phyloP scores from a whole-genome alignment of 2,888 invertebrate genomes.

The Luperina testacea region DNA sequence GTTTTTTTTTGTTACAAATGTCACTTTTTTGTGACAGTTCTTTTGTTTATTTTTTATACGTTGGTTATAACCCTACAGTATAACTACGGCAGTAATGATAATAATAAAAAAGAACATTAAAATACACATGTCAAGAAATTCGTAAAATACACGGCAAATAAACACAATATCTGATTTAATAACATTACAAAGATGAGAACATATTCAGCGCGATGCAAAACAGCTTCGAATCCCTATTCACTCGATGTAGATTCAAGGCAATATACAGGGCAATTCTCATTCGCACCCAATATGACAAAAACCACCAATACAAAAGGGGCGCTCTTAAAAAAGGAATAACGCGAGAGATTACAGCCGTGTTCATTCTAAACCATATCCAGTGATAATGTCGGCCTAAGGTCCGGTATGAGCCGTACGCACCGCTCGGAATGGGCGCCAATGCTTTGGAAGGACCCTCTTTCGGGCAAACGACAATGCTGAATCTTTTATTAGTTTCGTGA shows the following conservation, averaged over 20 bases:
- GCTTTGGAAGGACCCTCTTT: conserved; percentile 83
- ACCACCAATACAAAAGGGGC: conserved; percentile 61
- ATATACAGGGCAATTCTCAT: conserved; percentile 58
- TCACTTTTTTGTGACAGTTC: background rate
- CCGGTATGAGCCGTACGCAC: conserved; percentile 76
- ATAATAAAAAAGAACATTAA: conserved; percentile 40
- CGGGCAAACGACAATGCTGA: conserved; percentile 87
- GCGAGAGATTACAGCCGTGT: conserved; percentile 73
- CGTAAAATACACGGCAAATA: conserved; percentile 23
- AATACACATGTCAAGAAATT: conserved; percentile 12
- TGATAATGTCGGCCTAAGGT: conserved; percentile 80
- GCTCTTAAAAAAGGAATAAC: conserved; percentile 67
- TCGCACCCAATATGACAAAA: conserved; percentile 65
- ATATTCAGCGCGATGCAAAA: conserved; percentile 51
- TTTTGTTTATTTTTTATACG: background rate
- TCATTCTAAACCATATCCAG: conserved; percentile 80
- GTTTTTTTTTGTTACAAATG: background rate
- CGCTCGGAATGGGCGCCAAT: conserved; percentile 77
- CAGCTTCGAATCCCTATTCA: conserved; percentile 52
- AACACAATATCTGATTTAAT: conserved; percentile 51
- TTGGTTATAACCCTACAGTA: background rate
- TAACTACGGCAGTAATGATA: conserved; percentile 15
- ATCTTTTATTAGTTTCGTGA: conserved; percentile 90
- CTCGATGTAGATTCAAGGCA: conserved; percentile 53
- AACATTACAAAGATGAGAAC: conserved; percentile 49